Base-by-base conservation (phyloP, 2,113 vertebrate genomes). In the Ibidorhyncha struthersii region DNA sequence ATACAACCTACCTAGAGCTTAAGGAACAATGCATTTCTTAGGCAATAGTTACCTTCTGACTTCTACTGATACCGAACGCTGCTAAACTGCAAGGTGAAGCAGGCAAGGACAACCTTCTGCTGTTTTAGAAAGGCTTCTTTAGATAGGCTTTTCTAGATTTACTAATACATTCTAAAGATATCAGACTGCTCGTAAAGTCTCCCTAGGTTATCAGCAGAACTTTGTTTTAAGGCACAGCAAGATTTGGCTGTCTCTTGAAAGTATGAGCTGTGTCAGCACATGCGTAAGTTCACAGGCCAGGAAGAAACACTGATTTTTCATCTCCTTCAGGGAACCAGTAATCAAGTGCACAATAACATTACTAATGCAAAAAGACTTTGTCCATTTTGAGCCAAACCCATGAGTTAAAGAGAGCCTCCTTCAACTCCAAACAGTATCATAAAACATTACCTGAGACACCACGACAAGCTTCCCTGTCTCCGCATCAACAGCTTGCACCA, bases 381-480 rank as follows among this genome's bases (percentile, higher is more conserved):
- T 1, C 43, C 14, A 26, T 70, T 78, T 52, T 32, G 47, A 78
- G 66, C 18, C 25, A 71, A 61, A 91, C 3, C 19, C 47, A 12
- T 0, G 20, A 73, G 21, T 41, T 25, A 47, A 14, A 90, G 14
- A 32, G 17, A 73, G 49, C 15, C 25, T 49, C 70, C 55, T 55
- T 21, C 47, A 84, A 70, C 21, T 32, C 20, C 25, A 19, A 67
- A 41, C 0, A 34, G 23, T 30, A 26, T 7, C 45, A 74, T 1
- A 21, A 72, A 73, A 47, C 3, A 2, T 94, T 98, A 99, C 99
- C 99, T 99, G 98, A 19, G 99, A 99, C 36, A 99, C 98, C 2
- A 99, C 83, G 2, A 99, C 97, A 5, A 99, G 98, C 86, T 99
- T 99, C 59, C 99, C 99, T 0, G 99, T 99, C 96, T 99, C 99